A percentile compares a stretch with the other conserved stretches of the same genome.
Evolutionary conservation across 2,888 invertebrate genomes (phyloP).

Genomic region (Andricus quercusramuli): DNA sequence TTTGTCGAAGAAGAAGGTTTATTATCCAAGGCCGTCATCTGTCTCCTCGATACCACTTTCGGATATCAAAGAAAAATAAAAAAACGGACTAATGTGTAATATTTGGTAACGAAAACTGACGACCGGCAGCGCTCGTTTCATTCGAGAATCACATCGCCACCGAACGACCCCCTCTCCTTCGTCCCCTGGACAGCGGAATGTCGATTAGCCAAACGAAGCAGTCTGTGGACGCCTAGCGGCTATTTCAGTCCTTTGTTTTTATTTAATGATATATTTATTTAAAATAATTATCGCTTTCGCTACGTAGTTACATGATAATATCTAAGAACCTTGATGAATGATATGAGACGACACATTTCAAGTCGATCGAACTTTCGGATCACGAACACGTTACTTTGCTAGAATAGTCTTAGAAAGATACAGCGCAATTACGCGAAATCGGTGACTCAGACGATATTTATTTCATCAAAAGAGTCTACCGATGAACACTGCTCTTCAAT

Average conservation of each 20-base stretch:
- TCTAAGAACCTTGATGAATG: constrained; percentile 17
- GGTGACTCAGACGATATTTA: not conserved
- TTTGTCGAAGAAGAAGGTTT: not conserved
- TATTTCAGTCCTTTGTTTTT: constrained; percentile 50
- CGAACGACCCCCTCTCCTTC: constrained; percentile 8
- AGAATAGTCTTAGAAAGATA: not conserved
- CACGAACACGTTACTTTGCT: not conserved
- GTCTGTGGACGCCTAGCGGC: constrained; percentile 28
- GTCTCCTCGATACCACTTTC: not conserved
- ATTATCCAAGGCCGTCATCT: not conserved
- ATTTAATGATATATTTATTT: constrained; percentile 54
- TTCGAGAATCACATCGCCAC: not conserved
- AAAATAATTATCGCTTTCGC: constrained; percentile 61
- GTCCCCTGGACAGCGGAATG: constrained; percentile 55
- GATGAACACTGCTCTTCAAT: constrained; percentile 2
- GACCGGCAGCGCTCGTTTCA: not conserved
- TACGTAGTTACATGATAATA: constrained; percentile 53
- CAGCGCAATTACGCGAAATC: constrained; percentile 25
- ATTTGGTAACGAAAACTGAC: not conserved
- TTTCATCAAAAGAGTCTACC: not conserved
- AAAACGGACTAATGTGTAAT: not conserved
- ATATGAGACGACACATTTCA: constrained; percentile 13
- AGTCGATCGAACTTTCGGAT: not conserved
- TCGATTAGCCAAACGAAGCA: constrained; percentile 48
- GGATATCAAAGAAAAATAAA: not conserved